A percentile compares a stretch with the other conserved stretches of the same genome.
Conservation (phyloP, 2,888 invertebrate genomes). For the Thumatha senex region DNA sequence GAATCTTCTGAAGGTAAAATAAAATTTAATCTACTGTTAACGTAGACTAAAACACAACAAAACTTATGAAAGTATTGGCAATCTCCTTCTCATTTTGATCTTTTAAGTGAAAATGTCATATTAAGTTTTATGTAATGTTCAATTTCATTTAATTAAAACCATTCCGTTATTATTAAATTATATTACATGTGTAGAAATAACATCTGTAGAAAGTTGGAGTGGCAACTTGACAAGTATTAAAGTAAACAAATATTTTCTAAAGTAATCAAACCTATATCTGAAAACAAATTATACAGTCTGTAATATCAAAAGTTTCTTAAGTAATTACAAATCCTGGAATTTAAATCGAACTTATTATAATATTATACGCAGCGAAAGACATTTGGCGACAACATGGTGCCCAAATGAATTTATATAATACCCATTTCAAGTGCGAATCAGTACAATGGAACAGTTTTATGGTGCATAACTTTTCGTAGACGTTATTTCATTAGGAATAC, state of each 20-base stretch:
- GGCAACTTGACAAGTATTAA: neutral
- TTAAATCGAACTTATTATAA: conserved; percentile 4
- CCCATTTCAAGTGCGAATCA: conserved; percentile 6
- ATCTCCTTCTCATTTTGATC: too few species aligned
- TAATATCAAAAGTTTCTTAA: neutral
- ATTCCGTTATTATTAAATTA: too few species aligned
- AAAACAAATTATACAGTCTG: neutral
- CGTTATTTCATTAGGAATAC: neutral
- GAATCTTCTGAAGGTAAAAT: too few species aligned
- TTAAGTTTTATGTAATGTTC: too few species aligned
- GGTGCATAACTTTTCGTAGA: conserved; percentile 3
- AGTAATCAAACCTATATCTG: neutral
- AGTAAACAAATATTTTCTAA: neutral
- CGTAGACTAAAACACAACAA: too few species aligned
- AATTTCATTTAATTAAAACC: too few species aligned
- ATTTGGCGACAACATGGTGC: conserved; percentile 4
- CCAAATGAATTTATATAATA: conserved; percentile 12
- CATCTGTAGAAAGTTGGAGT: too few species aligned
- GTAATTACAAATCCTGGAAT: conserved; percentile 6
- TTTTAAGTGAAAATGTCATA: too few species aligned
- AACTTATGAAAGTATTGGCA: too few species aligned
- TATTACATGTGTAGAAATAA: too few species aligned
- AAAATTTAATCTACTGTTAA: too few species aligned
- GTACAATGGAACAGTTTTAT: conserved; percentile 3
- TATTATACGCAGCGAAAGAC: conserved; percentile 2